Evolutionary conservation across 1,140 invertebrate genomes (phyloP), one percentile per base, ranked within the genome.

Genomic region (Muscidifurax raptorellus): DNA sequence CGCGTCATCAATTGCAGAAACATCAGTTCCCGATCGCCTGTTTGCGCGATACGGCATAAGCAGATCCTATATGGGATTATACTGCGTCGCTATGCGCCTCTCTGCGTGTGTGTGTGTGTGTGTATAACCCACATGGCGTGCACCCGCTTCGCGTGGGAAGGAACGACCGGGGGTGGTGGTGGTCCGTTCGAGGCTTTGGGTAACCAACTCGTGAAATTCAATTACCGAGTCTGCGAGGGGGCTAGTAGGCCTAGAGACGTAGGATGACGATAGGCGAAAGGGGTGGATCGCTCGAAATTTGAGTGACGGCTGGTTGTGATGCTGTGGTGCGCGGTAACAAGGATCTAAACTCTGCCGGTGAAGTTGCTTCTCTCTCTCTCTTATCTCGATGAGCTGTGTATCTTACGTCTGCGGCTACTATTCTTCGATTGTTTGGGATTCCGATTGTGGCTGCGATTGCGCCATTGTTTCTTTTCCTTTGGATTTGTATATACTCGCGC

Each of bases 181-280:
- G 87, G 52, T 59, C 52, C 52, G 22, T n/a, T 18, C 22, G 22
- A 87, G 87, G 87, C 88, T 91, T 90, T 89, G 91, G 92, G 89
- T 92, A 92, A 92, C 91, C 91, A 93, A 92, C 90, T 93, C 90
- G 91, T 93, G 91, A 92, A 92, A 92, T 93, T 92, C 92, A 93
- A 93, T 93, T 93, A 92, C 90, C 91, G 90, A 91, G 91, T 90
- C 89, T 90, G 90, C 90, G 87, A 89, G 90, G 90, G 89, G 89
- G 89, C 85, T 87, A 85, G 67, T 30, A 47, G 52, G 25, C 22
- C 30, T 32, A 67, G 25, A 32, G 64, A 32, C n/a, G 25, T 32
- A 40, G 64, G 28, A 64, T 74, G 76, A 72, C 18, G 66, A 84
- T 80, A 74, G 75, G 15, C 81, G 27, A 78, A 78, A 83, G 67